Evolutionary conservation across 2,113 vertebrate genomes (phyloP).

Genomic region (Neogale vison): DNA sequence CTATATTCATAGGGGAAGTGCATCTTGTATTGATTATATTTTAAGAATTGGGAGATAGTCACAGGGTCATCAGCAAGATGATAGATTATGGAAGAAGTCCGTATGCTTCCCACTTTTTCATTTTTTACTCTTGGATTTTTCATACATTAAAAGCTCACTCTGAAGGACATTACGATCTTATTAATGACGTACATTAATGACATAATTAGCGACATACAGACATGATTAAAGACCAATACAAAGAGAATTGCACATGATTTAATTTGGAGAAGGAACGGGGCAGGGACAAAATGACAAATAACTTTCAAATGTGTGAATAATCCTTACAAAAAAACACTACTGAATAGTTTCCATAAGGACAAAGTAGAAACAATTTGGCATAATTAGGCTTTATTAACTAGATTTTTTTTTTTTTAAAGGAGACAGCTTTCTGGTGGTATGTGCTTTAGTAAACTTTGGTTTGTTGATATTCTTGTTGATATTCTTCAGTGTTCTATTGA

Average conservation of each 20-base stretch:
- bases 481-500: slow-evolving; percentile 6
- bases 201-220: not conserved
- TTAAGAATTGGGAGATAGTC: not conserved
- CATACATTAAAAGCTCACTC: not conserved
- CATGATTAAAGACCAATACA: not conserved
- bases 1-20: not conserved
- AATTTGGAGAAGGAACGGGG: not conserved
- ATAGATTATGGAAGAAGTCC: not conserved
- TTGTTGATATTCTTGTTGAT: slow-evolving; percentile 28
- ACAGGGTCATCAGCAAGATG: not conserved
- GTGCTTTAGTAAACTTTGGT: not conserved
- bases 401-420: not conserved
- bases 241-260: not conserved
- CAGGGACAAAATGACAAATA: not conserved
- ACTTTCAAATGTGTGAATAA: slow-evolving; percentile 14
- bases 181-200: not conserved
- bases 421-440: not conserved
- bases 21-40: not conserved
- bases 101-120: not conserved
- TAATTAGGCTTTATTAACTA: slow-evolving; percentile 9
- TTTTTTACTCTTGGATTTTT: not conserved
- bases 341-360: not conserved
- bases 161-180: not conserved
- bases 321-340: not conserved
- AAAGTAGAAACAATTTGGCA: not conserved